Conservation (phyloP, 2,888 invertebrate species). For the Pristionchus entomophagus region DNA sequence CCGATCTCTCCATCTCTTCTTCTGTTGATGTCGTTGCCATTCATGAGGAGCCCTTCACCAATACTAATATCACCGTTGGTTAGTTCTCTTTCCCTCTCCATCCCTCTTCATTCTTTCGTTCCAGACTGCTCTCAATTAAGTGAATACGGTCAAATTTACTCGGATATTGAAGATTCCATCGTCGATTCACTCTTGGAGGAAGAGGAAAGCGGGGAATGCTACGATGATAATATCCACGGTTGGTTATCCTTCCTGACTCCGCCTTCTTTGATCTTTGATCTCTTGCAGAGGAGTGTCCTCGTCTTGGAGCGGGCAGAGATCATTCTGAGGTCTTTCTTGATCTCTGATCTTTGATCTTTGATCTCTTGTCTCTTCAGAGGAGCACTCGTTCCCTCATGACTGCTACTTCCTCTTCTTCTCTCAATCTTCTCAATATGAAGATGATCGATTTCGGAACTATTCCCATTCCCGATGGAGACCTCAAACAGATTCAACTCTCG, state of each 20-base stretch:
- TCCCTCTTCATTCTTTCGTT: neutral
- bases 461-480: constrained; percentile 37
- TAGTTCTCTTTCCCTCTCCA: neutral
- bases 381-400: neutral
- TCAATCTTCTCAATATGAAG: neutral
- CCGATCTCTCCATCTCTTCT: constrained; percentile 29
- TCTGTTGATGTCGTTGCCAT: neutral
- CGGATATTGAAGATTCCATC: neutral
- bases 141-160: neutral
- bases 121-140: neutral
- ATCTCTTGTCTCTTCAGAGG: neutral
- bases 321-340: neutral
- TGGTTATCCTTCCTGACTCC: neutral
- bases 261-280: neutral
- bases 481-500: constrained; percentile 6
- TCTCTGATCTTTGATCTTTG: neutral
- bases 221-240: constrained; percentile 12
- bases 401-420: neutral
- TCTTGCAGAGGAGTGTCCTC: neutral
- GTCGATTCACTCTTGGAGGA: neutral
- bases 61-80: neutral
- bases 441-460: constrained; percentile 19
- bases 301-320: neutral
- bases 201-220: neutral
- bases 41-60: constrained; percentile 3